Evolutionary conservation across 1,140 invertebrate species (phyloP).

Genomic region (Penaeus chinensis): DNA sequence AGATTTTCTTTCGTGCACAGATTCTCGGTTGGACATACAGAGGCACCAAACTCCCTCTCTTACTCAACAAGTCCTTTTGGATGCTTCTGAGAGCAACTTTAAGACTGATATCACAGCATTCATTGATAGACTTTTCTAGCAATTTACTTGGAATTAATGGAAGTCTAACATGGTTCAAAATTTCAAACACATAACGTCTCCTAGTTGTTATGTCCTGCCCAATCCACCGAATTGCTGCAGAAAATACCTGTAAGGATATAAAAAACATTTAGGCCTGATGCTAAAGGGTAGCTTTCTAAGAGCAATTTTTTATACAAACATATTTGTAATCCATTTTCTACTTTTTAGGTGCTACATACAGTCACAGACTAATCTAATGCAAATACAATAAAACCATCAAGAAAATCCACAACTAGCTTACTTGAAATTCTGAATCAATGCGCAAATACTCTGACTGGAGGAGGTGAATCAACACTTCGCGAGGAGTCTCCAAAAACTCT

Average conservation of each 20-base stretch:
- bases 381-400: slow-evolving; percentile 48
- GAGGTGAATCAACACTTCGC: slow-evolving; percentile 82
- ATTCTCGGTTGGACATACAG: slow-evolving; percentile 81
- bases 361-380: slow-evolving; percentile 6
- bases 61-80: slow-evolving; percentile 81
- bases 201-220: slow-evolving; percentile 83
- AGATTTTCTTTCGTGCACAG: slow-evolving; percentile 87
- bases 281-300: too few relatives aligned
- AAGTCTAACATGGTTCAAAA: slow-evolving; percentile 85
- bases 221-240: slow-evolving; percentile 91
- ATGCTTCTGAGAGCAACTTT: slow-evolving; percentile 66
- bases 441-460: slow-evolving; percentile 89
- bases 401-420: slow-evolving; percentile 65
- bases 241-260: slow-evolving; percentile 77
- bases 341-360: neutral
- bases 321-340: too few relatives aligned
- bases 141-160: slow-evolving; percentile 85
- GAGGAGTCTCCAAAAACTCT: slow-evolving; percentile 88
- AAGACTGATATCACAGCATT: slow-evolving; percentile 82
- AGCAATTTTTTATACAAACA: neutral
- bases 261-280: neutral
- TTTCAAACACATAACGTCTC: slow-evolving; percentile 86
- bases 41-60: slow-evolving; percentile 82
- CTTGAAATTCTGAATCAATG: slow-evolving; percentile 92
- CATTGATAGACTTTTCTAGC: slow-evolving; percentile 82